Percentiles rank a stretch among this genome's conserved stretches.
Evolutionary conservation across 2,888 invertebrate genomes (phyloP).

Genomic region (Drosophila melanosoma): DNA sequence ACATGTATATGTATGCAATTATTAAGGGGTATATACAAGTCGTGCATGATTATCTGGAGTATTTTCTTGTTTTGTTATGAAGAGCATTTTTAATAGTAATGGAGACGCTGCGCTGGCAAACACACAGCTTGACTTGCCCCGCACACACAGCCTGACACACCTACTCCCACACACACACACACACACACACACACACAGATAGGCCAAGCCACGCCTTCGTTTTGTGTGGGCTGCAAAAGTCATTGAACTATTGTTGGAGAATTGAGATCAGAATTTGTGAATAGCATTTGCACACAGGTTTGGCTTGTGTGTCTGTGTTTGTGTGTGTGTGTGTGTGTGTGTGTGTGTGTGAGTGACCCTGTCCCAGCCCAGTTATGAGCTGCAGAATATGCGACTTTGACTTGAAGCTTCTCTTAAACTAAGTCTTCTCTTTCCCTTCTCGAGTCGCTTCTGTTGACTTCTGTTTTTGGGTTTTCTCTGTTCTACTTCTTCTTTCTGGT

Average conservation of each 20-base stretch:
- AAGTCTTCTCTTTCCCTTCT: background rate
- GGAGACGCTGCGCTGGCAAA: constrained; percentile 22
- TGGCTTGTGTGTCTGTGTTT: background rate
- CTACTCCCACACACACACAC: background rate
- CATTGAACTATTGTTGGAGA: constrained; percentile 41
- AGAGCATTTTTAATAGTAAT: constrained; percentile 1
- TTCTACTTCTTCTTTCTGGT: background rate
- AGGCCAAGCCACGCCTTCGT: constrained; percentile 19
- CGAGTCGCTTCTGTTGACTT: background rate
- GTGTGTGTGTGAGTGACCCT: constrained; percentile 17
- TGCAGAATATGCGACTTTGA: constrained; percentile 35
- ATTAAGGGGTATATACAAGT: background rate
- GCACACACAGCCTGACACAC: constrained; percentile 10
- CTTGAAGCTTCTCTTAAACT: constrained; percentile 6
- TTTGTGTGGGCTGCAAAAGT: constrained; percentile 14
- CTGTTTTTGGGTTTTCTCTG: too few relatives aligned
- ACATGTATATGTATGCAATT: background rate
- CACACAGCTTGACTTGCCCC: constrained; percentile 21
- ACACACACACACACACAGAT: constrained; percentile 18
- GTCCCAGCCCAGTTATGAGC: constrained; percentile 39
- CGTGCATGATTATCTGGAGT: background rate
- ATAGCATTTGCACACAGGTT: constrained; percentile 1
- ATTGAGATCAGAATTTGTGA: constrained; percentile 44
- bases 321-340: background rate
- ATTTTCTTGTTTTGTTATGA: constrained; percentile 5